phyloP scores from a whole-genome alignment of 2,888 invertebrate species.

The Pandemis cinnamomeana region DNA sequence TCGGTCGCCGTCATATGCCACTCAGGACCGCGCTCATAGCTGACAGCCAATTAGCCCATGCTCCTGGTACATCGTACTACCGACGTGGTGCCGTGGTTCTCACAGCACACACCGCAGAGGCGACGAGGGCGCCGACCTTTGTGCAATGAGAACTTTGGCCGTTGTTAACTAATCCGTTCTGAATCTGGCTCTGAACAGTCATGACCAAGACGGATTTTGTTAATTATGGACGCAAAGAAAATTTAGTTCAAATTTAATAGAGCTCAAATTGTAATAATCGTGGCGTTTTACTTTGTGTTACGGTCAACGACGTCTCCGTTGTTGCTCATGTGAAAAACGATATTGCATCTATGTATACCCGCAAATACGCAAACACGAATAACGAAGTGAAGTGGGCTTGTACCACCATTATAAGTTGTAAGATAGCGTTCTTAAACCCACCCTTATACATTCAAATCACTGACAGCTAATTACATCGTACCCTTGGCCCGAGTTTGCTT shows the following conservation, averaged over 20 bases:
- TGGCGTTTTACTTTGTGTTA: background rate
- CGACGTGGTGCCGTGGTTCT: constrained; percentile 37
- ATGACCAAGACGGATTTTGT: constrained; percentile 1
- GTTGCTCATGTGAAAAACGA: background rate
- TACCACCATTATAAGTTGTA: background rate
- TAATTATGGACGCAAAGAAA: background rate
- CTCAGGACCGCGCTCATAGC: constrained; percentile 71
- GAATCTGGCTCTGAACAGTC: background rate
- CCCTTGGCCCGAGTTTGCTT: constrained; percentile 14
- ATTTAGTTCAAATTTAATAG: background rate
- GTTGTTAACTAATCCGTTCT: constrained; percentile 10
- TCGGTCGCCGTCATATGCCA: constrained; percentile 55
- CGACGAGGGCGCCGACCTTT: constrained; percentile 23
- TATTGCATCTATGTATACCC: background rate
- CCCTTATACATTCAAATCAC: constrained; percentile 33
- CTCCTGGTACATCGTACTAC: constrained; percentile 56
- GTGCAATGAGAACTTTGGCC: constrained; percentile 17
- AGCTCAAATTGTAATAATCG: background rate
- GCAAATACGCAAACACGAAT: no score
- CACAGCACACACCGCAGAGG: constrained; percentile 27
- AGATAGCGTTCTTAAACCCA: constrained; percentile 4
- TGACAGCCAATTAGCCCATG: constrained; percentile 82
- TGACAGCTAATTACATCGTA: constrained; percentile 33
- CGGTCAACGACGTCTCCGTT: background rate
- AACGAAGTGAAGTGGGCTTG: background rate